Percentiles rank a stretch among this genome's conserved stretches.
These are phyloP conservation scores for Neuroscelio doddi DNA, from an alignment of 2,888 invertebrate genomes.

Conservation along the genomic window DNA sequence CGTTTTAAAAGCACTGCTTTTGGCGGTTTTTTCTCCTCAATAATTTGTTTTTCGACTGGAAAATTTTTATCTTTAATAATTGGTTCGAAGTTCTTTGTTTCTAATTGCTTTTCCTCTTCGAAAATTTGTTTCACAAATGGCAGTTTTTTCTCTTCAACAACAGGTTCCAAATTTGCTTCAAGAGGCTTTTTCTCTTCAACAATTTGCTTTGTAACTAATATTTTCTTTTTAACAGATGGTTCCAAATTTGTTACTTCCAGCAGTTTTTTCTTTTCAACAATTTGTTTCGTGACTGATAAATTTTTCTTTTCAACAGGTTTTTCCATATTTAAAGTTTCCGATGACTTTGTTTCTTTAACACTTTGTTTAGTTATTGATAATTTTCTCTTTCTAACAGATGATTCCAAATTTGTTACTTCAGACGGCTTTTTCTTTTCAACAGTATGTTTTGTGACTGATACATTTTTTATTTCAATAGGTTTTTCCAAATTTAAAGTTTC, in stretches of 20 bases:
- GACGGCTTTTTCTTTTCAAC: constrained; percentile 9
- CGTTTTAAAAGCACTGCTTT: background rate
- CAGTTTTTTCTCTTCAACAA: background rate
- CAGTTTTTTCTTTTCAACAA: too few species aligned
- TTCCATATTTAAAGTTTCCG: too few species aligned
- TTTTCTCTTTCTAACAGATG: too few species aligned
- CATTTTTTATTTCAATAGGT: too few species aligned
- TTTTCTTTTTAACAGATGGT: too few species aligned
- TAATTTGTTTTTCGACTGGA: constrained; percentile 4
- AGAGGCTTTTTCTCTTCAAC: too few species aligned
- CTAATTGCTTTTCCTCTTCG: background rate
- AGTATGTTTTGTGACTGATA: constrained; percentile 8
- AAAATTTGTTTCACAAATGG: background rate
- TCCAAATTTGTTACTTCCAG: too few species aligned
- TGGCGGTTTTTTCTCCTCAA: background rate
- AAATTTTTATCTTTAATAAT: background rate
- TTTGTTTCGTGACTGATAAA: too few species aligned
- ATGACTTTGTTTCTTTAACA: constrained; percentile 4
- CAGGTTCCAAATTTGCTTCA: background rate
- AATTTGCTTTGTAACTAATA: too few species aligned
- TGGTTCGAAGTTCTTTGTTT: too few species aligned
- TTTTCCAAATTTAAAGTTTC: constrained; percentile 8
- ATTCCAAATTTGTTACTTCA: too few species aligned
- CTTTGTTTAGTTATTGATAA: background rate
- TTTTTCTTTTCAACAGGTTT: too few species aligned